These are phyloP conservation scores for Hippotragus niger DNA, from an alignment of 2,113 vertebrate genomes.

Conservation along the genomic window DNA sequence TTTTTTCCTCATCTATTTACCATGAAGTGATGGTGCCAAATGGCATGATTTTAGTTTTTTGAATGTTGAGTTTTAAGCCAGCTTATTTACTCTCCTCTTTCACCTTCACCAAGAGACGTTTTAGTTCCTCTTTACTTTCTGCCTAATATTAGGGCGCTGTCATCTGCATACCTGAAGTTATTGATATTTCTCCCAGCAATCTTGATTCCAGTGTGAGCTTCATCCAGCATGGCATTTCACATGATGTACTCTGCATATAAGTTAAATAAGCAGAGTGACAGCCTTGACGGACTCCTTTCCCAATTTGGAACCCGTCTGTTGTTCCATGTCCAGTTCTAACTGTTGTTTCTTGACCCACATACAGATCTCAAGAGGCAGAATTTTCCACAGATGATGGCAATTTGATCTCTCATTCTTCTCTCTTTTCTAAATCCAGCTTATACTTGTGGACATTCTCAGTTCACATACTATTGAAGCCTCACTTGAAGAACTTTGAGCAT, in stretches of 20 bases:
- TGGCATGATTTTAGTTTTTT: background rate
- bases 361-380: background rate
- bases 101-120: fast-evolving
- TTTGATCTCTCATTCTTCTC: background rate
- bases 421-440: background rate
- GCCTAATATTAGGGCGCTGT: background rate
- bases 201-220: background rate
- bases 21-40: background rate
- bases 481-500: background rate
- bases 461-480: background rate
- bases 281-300: background rate
- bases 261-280: background rate
- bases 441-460: background rate
- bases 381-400: background rate
- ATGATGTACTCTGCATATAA: background rate
- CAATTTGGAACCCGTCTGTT: background rate
- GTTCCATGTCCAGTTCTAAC: background rate
- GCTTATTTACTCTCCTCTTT: background rate
- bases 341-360: background rate
- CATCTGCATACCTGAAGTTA: background rate
- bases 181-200: background rate
- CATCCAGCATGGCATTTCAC: background rate
- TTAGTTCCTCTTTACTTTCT: background rate
- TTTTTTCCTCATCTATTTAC: background rate
- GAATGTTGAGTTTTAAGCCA: background rate